phyloP scores from a whole-genome alignment of 2,888 invertebrate species.

The Morinoia aosen region DNA sequence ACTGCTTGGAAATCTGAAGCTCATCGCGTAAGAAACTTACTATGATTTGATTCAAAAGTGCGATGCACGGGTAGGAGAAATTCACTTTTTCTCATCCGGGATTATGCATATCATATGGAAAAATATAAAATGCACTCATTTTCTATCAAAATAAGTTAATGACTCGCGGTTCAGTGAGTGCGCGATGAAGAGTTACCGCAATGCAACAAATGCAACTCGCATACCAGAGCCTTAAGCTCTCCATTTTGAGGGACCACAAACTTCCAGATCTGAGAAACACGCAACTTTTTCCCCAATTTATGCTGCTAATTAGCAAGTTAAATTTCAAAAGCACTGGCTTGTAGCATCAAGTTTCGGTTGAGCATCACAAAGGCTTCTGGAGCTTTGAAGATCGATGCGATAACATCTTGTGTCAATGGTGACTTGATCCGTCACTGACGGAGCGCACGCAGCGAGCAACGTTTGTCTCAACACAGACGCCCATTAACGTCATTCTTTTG shows the following conservation, averaged over 20 bases:
- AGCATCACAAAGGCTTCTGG: background rate
- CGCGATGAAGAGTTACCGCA: background rate
- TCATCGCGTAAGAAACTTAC: no score
- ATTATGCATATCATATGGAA: background rate
- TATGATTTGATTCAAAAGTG: background rate
- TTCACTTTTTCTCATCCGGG: background rate
- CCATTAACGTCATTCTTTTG: background rate
- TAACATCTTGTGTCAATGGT: background rate
- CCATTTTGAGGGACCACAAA: background rate
- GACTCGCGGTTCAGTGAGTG: background rate
- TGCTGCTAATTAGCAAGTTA: background rate
- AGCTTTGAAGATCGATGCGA: background rate
- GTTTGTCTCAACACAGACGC: background rate
- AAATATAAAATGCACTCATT: background rate
- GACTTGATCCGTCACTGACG: background rate
- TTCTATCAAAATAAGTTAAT: no score
- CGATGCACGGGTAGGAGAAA: background rate
- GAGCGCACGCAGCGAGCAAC: no score
- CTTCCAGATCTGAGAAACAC: background rate
- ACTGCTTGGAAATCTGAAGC: no score
- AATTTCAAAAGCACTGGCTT: background rate
- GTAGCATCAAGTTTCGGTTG: background rate
- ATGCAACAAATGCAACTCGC: background rate
- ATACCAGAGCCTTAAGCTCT: background rate
- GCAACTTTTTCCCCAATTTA: background rate